These are phyloP conservation scores for Alca torda DNA, from an alignment of 2,797 vertebrate species.

Conservation along the genomic window DNA sequence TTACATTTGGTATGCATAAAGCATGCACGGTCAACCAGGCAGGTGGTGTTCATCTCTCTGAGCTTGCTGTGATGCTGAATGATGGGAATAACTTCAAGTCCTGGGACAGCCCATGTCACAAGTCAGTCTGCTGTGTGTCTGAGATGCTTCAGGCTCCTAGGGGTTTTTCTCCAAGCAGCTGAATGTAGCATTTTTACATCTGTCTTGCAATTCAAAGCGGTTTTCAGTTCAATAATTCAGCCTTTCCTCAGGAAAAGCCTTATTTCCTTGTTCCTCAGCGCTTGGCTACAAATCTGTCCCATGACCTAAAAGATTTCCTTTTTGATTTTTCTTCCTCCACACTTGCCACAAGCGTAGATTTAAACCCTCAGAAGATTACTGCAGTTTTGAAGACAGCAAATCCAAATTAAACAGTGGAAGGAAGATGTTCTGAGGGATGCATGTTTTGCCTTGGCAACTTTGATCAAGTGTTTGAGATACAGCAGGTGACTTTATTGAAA, in stretches of 20 bases:
- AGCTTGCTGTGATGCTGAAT: neutral
- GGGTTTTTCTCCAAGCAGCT: neutral
- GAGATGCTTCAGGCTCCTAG: neutral
- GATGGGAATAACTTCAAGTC: neutral
- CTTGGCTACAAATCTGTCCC: neutral
- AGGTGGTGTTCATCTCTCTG: neutral
- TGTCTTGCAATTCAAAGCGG: neutral
- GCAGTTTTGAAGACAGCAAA: neutral
- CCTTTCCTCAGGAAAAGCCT: neutral
- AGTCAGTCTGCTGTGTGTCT: too few relatives aligned
- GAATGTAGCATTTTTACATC: neutral
- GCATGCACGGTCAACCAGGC: neutral
- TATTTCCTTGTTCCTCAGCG: neutral
- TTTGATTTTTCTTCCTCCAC: neutral
- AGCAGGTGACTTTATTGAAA: neutral
- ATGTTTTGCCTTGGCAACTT: neutral
- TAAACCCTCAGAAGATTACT: neutral
- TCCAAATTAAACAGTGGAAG: neutral
- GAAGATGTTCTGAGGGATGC: neutral
- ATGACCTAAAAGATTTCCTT: neutral
- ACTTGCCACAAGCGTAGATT: accelerated
- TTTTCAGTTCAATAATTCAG: neutral
- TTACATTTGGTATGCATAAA: neutral
- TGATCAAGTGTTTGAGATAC: neutral
- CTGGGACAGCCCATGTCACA: neutral